Evolutionary conservation across 2,888 invertebrate genomes (phyloP), one percentile per base, ranked within the genome.

Genomic region (Nebria brevicollis): DNA sequence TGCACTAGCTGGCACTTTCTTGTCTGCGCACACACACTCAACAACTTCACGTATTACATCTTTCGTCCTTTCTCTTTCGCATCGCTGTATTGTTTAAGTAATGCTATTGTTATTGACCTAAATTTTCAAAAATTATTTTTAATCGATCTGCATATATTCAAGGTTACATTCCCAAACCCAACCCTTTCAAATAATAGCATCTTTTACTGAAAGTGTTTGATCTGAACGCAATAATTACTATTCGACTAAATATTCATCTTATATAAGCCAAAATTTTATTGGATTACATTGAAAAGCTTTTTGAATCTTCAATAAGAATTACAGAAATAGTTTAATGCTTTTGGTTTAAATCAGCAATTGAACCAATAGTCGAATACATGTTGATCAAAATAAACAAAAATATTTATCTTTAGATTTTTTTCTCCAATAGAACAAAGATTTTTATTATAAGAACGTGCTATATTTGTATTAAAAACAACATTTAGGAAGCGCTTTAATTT

Each of bases 1-100:
- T 54, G 6, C 20, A 34, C 70, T 70, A 70, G 15, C 34, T 70
- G 70, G 70, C 70, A 70, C 70, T 70, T 70, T 70, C 70, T 70
- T 70, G 70, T 34, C 34, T 13, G 70, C 70, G 11, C 34, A 34
- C 70, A 26, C 25, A 34, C 70, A 5, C 70, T 54, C 8, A 54
- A 54, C 54, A 54, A 54, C 54, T 54, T 54, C 54, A 8, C 54
- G 54, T 54, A 54, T 54, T 54, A 54, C 54, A 54, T 54, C 8
- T 54, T 54, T 13, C 54, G 4, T 54, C 54, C 54, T 13, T 13
- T 54, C 54, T 54, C 54, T 54, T 11, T 11, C 54, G 54, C 54
- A 54, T 54, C 54, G 54, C 3, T 54, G 54, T 11, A 11, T 54
- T 54, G 54, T 34, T 34, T 34, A 5, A 4, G 5, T 54, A 54